phyloP scores from a whole-genome alignment of 2,888 invertebrate species.

The Lomographa bimaculata region DNA sequence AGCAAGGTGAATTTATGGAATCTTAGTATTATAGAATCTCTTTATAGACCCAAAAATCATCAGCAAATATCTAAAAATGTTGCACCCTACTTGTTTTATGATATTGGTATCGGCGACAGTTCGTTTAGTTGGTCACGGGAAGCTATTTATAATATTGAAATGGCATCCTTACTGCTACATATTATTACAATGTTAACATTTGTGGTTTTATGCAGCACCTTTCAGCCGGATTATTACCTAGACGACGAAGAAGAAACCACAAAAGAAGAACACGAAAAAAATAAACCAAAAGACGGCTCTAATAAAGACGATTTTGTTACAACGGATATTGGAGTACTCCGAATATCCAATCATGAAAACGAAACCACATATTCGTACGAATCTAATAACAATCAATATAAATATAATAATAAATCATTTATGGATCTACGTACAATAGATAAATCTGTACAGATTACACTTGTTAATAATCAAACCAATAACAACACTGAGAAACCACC shows the following conservation, averaged over 20 bases:
- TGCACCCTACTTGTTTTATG: neutral
- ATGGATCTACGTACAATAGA: neutral
- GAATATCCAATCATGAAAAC: too few relatives aligned
- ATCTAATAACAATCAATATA: slow-evolving; percentile 1
- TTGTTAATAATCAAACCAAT: too few relatives aligned
- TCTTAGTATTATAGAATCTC: too few relatives aligned
- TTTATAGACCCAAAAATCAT: too few relatives aligned
- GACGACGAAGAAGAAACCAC: slow-evolving; percentile 22
- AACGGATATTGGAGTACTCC: too few relatives aligned
- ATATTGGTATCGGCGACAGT: neutral
- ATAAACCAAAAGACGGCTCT: slow-evolving; percentile 17
- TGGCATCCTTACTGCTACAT: neutral
- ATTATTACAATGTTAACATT: slow-evolving; percentile 2
- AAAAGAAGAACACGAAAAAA: too few relatives aligned
- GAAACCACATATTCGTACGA: neutral
- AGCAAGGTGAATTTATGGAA: too few relatives aligned
- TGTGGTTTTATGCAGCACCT: slow-evolving; percentile 3
- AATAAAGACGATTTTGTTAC: too few relatives aligned
- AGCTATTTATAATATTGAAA: too few relatives aligned
- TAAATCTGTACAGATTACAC: too few relatives aligned
- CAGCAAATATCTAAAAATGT: too few relatives aligned
- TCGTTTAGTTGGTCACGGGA: slow-evolving; percentile 11
- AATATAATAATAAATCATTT: slow-evolving; percentile 1
- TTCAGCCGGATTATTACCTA: slow-evolving; percentile 26
- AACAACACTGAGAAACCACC: neutral